Base-by-base conservation (phyloP, 2,113 vertebrate species). In the Paralichthys olivaceus region DNA sequence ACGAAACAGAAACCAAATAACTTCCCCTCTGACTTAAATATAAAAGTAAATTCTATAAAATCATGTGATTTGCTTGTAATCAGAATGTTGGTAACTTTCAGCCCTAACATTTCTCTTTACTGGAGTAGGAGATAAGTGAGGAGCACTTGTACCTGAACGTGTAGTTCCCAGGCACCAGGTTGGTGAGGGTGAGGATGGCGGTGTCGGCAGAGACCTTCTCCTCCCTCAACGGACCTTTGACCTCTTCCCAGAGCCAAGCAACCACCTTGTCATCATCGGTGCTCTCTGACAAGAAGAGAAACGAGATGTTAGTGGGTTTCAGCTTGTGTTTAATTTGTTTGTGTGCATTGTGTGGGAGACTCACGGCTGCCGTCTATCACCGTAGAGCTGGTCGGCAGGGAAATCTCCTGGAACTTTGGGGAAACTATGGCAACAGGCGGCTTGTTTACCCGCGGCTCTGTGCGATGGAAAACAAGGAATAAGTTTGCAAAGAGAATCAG, bases 281-380 rank as follows among this genome's bases (percentile, higher is more conserved):
- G 93, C 98, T 99, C 90, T 97, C 98, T 97, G 93, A 76, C 60
- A 53, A 66, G 43, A 58, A 15, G 20, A 34, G 25, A 37, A 2
- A 4, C 20, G 9, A 61, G 19, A 43, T 0, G 28, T 1, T 4
- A 28, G 7, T 13, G 7, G 11, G 25, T 47, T 57, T 66, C 7
- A n/a, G 43, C 32, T 40, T 28, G 4, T 55, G 26, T 29, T 45
- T 5, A 53, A 40, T 12, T 9, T 20, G 45, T 77, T 5, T 60
- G 43, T 19, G 20, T 56, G 25, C 3, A 1, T 32, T 40, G 11
- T 12, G 73, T 19, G 66, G 51, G 51, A 74, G 45, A 97, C 98
- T 97, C 92, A 99, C 98, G 96, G 91, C 95, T 99, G 93, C 97
- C 98, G 9, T 99, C 98, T 23, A 99, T 98, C 4, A 99, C 94